A percentile compares a stretch with the other conserved stretches of the same genome.
Conservation (phyloP, 2,113 vertebrate species). For the Xiphophorus couchianus region DNA sequence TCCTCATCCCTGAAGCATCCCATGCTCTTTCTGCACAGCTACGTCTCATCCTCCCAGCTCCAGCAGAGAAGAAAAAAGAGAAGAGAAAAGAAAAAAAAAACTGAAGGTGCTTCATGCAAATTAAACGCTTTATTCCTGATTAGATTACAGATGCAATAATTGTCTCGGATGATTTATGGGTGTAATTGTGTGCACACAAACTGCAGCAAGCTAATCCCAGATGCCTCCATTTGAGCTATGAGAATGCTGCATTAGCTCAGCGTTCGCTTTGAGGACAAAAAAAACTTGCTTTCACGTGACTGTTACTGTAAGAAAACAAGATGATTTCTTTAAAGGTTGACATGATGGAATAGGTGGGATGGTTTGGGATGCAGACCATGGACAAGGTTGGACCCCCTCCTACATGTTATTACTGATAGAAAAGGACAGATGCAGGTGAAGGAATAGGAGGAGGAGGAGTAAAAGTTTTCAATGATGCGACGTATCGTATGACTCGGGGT, state of each 20-base stretch:
- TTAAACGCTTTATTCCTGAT: constrained; percentile 77
- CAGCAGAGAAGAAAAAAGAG: background rate
- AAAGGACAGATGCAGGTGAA: background rate
- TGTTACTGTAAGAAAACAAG: constrained; percentile 44
- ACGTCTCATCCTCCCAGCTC: constrained; percentile 43
- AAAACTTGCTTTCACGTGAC: constrained; percentile 8
- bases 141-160: constrained; percentile 78
- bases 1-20: constrained; percentile 63
- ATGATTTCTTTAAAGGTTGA: background rate
- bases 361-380: background rate
- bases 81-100: background rate
- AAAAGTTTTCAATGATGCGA: too few species aligned
- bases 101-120: constrained; percentile 65
- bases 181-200: constrained; percentile 74
- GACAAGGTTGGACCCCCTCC: too few species aligned
- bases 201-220: constrained; percentile 40
- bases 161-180: constrained; percentile 78
- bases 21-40: constrained; percentile 34
- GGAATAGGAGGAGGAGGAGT: background rate
- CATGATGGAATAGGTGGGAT: background rate
- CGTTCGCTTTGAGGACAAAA: constrained; percentile 40
- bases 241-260: constrained; percentile 53
- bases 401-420: background rate
- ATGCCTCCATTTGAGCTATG: constrained; percentile 56
- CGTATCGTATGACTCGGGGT: background rate